Base-by-base conservation (phyloP, 1,140 invertebrate species). In the Platorchestia sp. region DNA sequence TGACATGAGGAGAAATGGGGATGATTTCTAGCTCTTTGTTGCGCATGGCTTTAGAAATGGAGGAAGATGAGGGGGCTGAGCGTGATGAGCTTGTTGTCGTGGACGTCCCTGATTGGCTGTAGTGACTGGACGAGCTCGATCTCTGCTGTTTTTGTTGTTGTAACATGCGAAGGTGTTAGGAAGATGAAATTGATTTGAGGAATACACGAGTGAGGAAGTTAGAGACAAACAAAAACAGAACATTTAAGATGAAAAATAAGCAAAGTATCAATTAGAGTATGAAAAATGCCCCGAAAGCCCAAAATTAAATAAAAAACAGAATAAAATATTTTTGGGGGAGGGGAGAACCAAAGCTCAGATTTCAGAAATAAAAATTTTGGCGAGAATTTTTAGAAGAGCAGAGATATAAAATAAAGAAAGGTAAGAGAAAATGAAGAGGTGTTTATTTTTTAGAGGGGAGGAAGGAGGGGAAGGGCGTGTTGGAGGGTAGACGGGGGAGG, bases 1-100 rank as follows among this genome's bases (percentile, higher is more conserved):
- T 45, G 91, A 93, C 45, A 93, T 45, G 47, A 86, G 96, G 96
- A 41, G 96, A 96, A 95, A 96, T 96, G 90, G 96, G 96, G 95
- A 96, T 96, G 96, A 96, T 96, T 95, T 96, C 96, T 95, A 96
- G 95, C 87, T 96, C 96, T 95, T 96, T 96, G 95, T 96, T 96
- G 89, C 96, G 96, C 95, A 96, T 96, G 93, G 96, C 96, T 93
- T 93, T 93, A 36, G 91, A 45, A 14, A 93, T 93, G 45, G 91
- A 91, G 14, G 89, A 44, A n/a, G 95, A 41, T 45, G 87, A 87
- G 36, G 42, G 87, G 42, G 87, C 22, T 41, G 45, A 45, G 0
- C 86, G 45, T 53, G 40, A 75, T 0, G 51, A 95, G 42, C 41
- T 6, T 0, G n/a, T 42, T 10, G 45, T 27, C 19, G 19, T 87